A percentile compares a stretch with the other conserved stretches of the same genome.
phyloP scores from a whole-genome alignment of 2,888 invertebrate genomes.

The Anticlea derivata region DNA sequence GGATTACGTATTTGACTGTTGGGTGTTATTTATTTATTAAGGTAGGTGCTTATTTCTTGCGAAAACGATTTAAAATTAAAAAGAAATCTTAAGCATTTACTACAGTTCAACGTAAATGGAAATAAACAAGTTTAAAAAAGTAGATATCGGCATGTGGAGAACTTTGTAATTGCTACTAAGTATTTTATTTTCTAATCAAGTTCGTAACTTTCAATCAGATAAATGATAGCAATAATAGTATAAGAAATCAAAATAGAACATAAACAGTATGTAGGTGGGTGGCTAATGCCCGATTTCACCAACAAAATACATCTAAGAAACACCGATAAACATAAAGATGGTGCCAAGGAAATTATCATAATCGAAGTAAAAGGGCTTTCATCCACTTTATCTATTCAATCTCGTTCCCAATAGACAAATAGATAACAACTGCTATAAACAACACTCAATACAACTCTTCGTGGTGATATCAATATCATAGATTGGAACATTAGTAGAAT shows the following conservation, averaged over 20 bases:
- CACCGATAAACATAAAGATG: conserved; percentile 1
- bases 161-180: conserved; percentile 1
- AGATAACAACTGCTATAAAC: conserved; percentile 4
- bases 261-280: no score
- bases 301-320: background rate
- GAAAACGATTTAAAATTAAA: no score
- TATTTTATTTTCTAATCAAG: no score
- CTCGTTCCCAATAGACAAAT: conserved; percentile 5
- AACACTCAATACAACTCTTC: conserved; percentile 7
- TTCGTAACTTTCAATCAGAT: no score
- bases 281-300: no score
- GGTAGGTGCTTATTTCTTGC: no score
- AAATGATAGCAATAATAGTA: background rate
- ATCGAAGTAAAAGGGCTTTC: conserved; percentile 1
- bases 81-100: conserved; percentile 4
- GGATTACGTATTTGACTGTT: no score
- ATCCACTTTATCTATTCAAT: conserved; percentile 6
- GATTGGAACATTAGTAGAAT: no score
- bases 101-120: background rate
- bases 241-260: no score
- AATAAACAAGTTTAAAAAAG: conserved; percentile 8
- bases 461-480: conserved; percentile 3
- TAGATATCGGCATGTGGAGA: conserved; percentile 5
- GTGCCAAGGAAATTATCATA: background rate
- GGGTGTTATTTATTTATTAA: no score